Base-by-base conservation (phyloP, 2,888 invertebrate species). In the Drosophila dives region DNA sequence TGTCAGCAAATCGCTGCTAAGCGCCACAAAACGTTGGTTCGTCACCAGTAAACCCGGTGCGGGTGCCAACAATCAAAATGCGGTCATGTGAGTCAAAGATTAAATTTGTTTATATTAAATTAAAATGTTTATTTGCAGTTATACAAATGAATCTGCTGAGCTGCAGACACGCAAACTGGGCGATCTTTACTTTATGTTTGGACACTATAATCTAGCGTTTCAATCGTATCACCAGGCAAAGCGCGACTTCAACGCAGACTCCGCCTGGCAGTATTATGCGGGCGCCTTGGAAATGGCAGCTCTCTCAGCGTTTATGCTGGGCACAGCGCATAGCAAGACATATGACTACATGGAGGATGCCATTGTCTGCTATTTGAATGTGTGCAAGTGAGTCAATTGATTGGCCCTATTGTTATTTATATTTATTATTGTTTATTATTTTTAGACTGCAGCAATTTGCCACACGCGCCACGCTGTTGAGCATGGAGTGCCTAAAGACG, bases 211-310 rank as follows among this genome's bases (percentile, higher is more conserved):
- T 78, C 94, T 97, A 80, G 98, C 99, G 10, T 99, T 97, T 93
- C 78, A 93, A 92, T 95, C 97, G 0, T 99, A 99, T 93, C 98
- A 99, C 93, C 96, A 97, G 49, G 98, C 98, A n/a, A 99, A 99
- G 93, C 95, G 98, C 61, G 99, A 99, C 92, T 99, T 99, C 92
- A 97, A 97, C 91, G 97, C 97, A 2, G 99, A 99, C 92, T 97
- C 98, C 81, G 99, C 99, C 0, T 99, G 99, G 99, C 94, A 99
- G 34, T 97, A 99, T 92, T 99, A 97, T 93, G 99, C 99, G 1
- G 98, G 99, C 12, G 98, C 99, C 7, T 94, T 99, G 56, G 99
- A 98, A 94, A 99, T 99, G 99, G 98, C 99, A 8, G 97, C 97
- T 15, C 93, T 99, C 34, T 96, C 98, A 64, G 97, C 98, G 1